phyloP scores from a whole-genome alignment of 2,888 invertebrate species.

The Lacanobia oleracea region DNA sequence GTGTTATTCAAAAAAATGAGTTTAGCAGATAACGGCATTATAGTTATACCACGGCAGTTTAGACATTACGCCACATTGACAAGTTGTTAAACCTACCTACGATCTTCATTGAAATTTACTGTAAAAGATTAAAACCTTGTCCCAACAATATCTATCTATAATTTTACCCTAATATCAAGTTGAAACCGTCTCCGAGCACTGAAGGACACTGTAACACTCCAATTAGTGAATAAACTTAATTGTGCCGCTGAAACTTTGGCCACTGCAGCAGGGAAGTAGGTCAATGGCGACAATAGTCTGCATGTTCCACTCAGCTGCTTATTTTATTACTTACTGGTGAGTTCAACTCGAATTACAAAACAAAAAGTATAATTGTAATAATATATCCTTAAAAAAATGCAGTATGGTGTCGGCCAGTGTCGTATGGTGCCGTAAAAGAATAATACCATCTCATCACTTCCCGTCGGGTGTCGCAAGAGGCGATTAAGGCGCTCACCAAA shows the following conservation, averaged over 20 bases:
- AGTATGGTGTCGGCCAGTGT: no score
- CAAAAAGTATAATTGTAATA: background rate
- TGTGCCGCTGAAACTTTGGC: constrained; percentile 37
- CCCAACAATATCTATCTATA: background rate
- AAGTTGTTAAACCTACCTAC: no score
- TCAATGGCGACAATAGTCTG: constrained; percentile 36
- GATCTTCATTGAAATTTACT: no score
- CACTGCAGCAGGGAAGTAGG: constrained; percentile 36
- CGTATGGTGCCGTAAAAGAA: no score
- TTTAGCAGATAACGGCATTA: no score
- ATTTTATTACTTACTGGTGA: background rate
- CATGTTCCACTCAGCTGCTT: background rate
- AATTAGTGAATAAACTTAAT: constrained; percentile 52
- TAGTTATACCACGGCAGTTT: no score
- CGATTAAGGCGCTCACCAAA: no score
- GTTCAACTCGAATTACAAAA: background rate
- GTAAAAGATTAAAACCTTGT: background rate
- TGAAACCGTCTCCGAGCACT: constrained; percentile 5
- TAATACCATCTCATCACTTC: no score
- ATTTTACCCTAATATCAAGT: constrained; percentile 21
- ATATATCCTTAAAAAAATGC: no score
- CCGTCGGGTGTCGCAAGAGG: no score
- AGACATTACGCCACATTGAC: no score
- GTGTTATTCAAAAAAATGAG: no score
- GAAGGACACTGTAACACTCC: constrained; percentile 26